These are phyloP conservation scores for Dendrolimus kikuchii DNA, from an alignment of 1,140 invertebrate genomes.

Conservation along the genomic window DNA sequence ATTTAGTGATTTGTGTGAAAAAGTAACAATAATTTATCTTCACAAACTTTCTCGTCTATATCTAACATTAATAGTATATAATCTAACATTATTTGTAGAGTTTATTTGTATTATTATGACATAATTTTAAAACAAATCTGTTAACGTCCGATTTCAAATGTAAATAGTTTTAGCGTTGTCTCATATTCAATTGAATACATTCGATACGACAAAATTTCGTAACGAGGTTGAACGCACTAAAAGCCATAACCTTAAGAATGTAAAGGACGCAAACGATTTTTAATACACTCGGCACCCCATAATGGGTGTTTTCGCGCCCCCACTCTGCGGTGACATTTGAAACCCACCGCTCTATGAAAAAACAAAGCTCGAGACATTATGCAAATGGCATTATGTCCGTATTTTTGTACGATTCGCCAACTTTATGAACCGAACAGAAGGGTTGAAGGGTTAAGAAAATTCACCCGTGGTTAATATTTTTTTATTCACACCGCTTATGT, in stretches of 20 bases:
- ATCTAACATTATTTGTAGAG: too few species aligned
- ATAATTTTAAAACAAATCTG: neutral
- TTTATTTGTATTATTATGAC: too few species aligned
- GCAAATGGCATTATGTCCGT: constrained; percentile 68
- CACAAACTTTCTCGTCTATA: too few species aligned
- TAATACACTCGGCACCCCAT: constrained; percentile 63
- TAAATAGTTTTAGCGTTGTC: constrained; percentile 11
- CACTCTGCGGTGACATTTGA: constrained; percentile 66
- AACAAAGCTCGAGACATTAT: constrained; percentile 67
- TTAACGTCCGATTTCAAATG: constrained; percentile 20
- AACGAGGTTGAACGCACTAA: constrained; percentile 20
- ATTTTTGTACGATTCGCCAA: constrained; percentile 63
- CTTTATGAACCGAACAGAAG: constrained; percentile 65
- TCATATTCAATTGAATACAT: constrained; percentile 7
- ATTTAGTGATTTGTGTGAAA: too few species aligned
- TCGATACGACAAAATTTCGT: constrained; percentile 12
- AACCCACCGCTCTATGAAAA: constrained; percentile 62
- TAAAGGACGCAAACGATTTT: constrained; percentile 65
- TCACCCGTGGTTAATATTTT: constrained; percentile 40
- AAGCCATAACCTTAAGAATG: constrained; percentile 63
- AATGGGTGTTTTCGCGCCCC: constrained; percentile 64
- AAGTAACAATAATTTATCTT: too few species aligned
- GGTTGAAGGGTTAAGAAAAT: constrained; percentile 64
- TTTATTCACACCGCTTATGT: constrained; percentile 39
- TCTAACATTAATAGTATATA: too few species aligned